These are phyloP conservation scores for Hippocampus comes DNA, from an alignment of 2,113 vertebrate genomes.

Conservation along the genomic window DNA sequence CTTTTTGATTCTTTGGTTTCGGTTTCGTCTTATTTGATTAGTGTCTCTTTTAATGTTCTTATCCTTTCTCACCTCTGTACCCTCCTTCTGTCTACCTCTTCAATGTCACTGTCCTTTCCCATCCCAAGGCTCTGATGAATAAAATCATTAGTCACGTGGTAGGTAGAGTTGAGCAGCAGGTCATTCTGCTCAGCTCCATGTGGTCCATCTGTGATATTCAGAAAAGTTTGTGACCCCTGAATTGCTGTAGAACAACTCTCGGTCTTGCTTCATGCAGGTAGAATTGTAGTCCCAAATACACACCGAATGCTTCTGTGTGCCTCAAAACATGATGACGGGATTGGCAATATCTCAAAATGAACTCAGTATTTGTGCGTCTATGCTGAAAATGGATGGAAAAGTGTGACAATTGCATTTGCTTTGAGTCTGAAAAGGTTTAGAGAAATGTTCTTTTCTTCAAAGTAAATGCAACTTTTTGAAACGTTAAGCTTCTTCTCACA, in stretches of 20 bases:
- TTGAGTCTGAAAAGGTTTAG: slow-evolving; percentile 21
- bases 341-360: not conserved
- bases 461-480: slow-evolving; percentile 7
- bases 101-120: slow-evolving; percentile 10
- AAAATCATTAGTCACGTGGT: slow-evolving; percentile 53
- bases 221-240: slow-evolving; percentile 35
- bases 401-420: slow-evolving; percentile 17
- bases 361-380: not conserved
- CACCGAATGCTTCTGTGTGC: not conserved
- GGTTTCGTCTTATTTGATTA: not conserved
- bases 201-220: slow-evolving; percentile 37
- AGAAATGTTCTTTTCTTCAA: not conserved
- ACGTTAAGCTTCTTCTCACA: not conserved
- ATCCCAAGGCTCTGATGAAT: slow-evolving; percentile 45
- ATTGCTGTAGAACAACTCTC: slow-evolving; percentile 10
- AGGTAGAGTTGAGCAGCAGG: slow-evolving; percentile 41
- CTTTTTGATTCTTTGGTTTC: not conserved
- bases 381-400: not conserved
- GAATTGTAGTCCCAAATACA: not conserved
- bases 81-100: slow-evolving; percentile 16
- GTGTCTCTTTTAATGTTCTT: not conserved
- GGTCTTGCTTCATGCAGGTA: not conserved
- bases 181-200: slow-evolving; percentile 45
- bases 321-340: no score
- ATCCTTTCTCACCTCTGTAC: slow-evolving; percentile 5